Evolutionary conservation across 2,797 vertebrate species (phyloP), one percentile per base, ranked within the genome.

Genomic region (Sebastolobus altivelis): DNA sequence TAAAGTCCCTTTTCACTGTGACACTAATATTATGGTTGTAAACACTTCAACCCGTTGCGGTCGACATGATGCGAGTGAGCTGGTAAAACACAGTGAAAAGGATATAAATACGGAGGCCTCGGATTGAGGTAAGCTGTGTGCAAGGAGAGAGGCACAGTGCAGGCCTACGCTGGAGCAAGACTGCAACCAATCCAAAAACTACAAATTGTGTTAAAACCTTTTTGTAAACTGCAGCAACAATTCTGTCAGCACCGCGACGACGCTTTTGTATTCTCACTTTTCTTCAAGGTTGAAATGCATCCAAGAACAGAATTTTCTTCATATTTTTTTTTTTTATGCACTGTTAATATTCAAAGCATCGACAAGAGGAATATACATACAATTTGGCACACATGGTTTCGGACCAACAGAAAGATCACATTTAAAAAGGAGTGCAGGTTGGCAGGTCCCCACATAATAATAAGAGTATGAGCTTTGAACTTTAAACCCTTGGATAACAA

Each of bases 301-400:
- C 92, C 90, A 87, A 54, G 92, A 93, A 88, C 83, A 69, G 86
- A 91, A 84, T 91, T 87, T 83, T 89, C 77, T 93, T 88, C 83
- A 88, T 87, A 83, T 87, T 49, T 49, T 49, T 18, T 25, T 3
- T 86, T 86, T 93, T 93, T 93, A 95, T 95, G 94, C 94, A 95
- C 90, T 93, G 93, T 95, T 94, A 91, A 92, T 94, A 94, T 93
- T 91, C 94, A 96, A 96, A 94, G 95, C 92, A 92, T 87, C 87
- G 94, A 94, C 93, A 95, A 54, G 91, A 93, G 92, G 90, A 95
- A 88, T 89, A 94, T 91, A 94, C 92, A 95, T 89, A 95, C 90
- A 94, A 89, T 96, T 96, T 96, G 96, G 96, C 96, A 96, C 96
- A 95, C 91, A 91, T 93, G 92, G 94, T 95, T 95, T 94, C 84